A percentile compares a stretch with the other conserved stretches of the same genome.
These are phyloP conservation scores for Channa maculata DNA, from an alignment of 2,113 vertebrate genomes.

Conservation along the genomic window DNA sequence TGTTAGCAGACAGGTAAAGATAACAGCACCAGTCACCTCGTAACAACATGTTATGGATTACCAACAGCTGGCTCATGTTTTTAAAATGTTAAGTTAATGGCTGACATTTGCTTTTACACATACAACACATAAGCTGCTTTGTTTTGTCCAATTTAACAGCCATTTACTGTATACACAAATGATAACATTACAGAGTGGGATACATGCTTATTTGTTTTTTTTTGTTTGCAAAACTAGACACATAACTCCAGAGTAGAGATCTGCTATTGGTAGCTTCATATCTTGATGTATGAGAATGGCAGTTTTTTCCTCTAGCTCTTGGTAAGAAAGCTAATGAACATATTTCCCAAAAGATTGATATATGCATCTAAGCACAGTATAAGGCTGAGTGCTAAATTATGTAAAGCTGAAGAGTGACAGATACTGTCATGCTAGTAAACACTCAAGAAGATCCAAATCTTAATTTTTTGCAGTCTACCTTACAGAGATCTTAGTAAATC, in stretches of 20 bases:
- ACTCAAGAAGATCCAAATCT: background rate
- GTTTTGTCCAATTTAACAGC: background rate
- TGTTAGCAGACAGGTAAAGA: conserved; percentile 61
- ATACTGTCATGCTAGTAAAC: background rate
- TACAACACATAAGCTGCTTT: background rate
- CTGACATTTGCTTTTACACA: background rate
- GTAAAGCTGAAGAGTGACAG: too few species aligned
- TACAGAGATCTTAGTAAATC: background rate
- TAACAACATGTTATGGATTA: conserved; percentile 55
- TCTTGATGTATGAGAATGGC: too few species aligned
- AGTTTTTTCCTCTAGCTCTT: too few species aligned
- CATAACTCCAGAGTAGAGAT: too few species aligned
- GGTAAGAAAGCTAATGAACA: too few species aligned
- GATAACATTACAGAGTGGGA: too few species aligned
- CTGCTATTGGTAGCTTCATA: too few species aligned
- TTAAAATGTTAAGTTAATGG: conserved; percentile 21
- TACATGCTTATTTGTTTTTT: too few species aligned
- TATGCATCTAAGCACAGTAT: background rate
- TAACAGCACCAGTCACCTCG: conserved; percentile 48
- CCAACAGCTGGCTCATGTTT: conserved; percentile 50
- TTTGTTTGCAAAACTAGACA: too few species aligned
- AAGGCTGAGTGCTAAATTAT: too few species aligned
- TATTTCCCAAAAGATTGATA: background rate
- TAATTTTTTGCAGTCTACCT: background rate
- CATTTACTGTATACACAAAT: background rate